Evolutionary conservation across 2,113 vertebrate genomes (phyloP).

Genomic region (Merops nubicus): DNA sequence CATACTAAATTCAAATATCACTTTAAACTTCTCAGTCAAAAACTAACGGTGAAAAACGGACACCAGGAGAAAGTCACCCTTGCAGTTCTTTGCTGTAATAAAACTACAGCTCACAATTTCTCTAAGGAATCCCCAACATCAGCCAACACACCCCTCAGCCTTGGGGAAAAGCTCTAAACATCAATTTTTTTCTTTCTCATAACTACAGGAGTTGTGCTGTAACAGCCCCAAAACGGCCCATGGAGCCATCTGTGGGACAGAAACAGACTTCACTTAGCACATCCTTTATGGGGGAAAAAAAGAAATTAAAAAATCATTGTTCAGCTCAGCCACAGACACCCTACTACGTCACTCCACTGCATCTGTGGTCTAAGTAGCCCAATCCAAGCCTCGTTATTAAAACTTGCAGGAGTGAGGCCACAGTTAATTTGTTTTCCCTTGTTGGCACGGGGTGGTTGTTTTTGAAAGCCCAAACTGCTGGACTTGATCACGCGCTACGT

Average conservation of each 20-base stretch:
- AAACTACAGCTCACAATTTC: neutral
- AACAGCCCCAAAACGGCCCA: neutral
- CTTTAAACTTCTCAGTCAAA: neutral
- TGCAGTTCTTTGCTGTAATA: neutral
- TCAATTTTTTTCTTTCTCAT: neutral
- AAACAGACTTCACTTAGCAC: neutral
- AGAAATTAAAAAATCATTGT: neutral
- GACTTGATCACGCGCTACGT: neutral
- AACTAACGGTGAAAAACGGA: neutral
- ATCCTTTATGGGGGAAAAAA: neutral
- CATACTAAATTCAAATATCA: neutral
- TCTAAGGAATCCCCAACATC: neutral
- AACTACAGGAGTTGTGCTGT: neutral
- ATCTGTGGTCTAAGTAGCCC: neutral
- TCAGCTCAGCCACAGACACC: neutral
- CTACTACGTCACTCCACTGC: too few relatives aligned
- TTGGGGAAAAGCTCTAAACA: neutral
- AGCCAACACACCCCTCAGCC: neutral
- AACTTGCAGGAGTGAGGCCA: neutral
- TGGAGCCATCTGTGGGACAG: neutral
- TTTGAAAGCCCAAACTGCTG: neutral
- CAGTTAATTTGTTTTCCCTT: too few relatives aligned
- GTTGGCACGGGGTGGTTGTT: neutral
- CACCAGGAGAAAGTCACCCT: neutral
- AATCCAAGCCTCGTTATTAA: neutral